Base-by-base conservation (phyloP, 2,113 vertebrate genomes). In the Aphelocoma coerulescens region DNA sequence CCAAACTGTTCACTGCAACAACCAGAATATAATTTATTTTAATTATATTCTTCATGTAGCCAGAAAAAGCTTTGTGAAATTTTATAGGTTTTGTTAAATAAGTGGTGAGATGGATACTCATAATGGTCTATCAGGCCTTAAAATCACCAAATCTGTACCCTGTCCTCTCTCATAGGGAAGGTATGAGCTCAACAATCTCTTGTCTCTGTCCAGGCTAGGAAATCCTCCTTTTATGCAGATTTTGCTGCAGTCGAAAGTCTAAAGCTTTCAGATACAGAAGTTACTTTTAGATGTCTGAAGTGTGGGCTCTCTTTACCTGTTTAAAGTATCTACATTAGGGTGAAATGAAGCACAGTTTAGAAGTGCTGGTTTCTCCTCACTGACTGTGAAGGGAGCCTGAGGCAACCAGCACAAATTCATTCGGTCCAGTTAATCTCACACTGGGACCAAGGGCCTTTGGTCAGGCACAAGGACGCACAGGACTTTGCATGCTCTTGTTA, bases 371-470 rank as follows among this genome's bases (percentile, higher is more conserved):
- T 95, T 87, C 69, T 92, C 57, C 65, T 93, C 65, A 28, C 8
- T 91, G 89, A 85, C 81, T 75, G 39, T 63, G 86, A 89, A 81
- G 48, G 48, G 35, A 93, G 80, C 93, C 94, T 87, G 35, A 92
- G 94, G 94, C 94, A 93, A 95, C 19, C 16, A 59, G 86, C 83
- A 87, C 35, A 78, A 87, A 89, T 71, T 81, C 30, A 20, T 92
- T 89, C 5, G 0, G 66, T 89, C 85, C 86, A 57, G 35, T 89
- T 79, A 87, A 71, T 89, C 61, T 91, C 83, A 68, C 41, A 13
- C 8, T 65, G 88, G 65, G 58, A 78, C 91, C 92, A 85, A 65
- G 3, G 1, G 52, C 65, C 83, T 93, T 86, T 74, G 68, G 48
- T 92, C 39, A 65, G 68, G 30, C 83, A 77, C 80, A 92, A 85